A percentile compares a stretch with the other conserved stretches of the same genome.
phyloP scores from a whole-genome alignment of 2,888 invertebrate species.

The Uloborus plumipes region DNA sequence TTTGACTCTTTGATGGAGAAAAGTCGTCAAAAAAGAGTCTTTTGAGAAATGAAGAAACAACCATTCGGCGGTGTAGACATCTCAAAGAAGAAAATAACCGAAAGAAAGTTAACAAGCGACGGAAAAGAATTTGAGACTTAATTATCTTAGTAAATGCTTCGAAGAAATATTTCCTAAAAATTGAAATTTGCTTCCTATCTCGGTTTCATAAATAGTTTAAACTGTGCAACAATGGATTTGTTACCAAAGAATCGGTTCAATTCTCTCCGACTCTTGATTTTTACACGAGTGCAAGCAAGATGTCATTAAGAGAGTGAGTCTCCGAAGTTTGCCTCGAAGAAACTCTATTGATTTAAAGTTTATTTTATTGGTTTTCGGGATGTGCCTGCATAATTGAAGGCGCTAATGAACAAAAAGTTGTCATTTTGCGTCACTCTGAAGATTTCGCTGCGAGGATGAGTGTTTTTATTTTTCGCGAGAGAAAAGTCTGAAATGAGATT shows the following conservation, averaged over 20 bases:
- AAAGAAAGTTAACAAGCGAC: no score
- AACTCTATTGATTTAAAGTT: conserved; percentile 53
- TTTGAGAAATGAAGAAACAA: no score
- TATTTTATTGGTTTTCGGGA: conserved; percentile 49
- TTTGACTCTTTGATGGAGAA: no score
- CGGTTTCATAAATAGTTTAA: conserved; percentile 13
- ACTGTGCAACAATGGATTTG: conserved; percentile 13
- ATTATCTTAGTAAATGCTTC: no score
- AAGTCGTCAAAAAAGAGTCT: no score
- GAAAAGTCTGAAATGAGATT: conserved; percentile 58
- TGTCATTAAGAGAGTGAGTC: conserved; percentile 16
- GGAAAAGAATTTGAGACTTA: no score
- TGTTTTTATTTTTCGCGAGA: conserved; percentile 46
- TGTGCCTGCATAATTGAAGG: conserved; percentile 50
- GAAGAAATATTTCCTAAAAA: no score
- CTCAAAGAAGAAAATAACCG: no score
- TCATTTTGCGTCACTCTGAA: conserved; percentile 51
- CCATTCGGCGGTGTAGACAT: no score
- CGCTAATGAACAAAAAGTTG: conserved; percentile 50
- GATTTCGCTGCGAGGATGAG: conserved; percentile 28
- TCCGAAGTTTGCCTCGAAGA: conserved; percentile 23
- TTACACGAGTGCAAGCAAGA: not conserved
- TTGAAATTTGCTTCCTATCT: not conserved
- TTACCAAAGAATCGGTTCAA: not conserved
- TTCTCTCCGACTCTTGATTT: conserved; percentile 9